Evolutionary conservation across 2,113 vertebrate species (phyloP), one percentile per base, ranked within the genome.

Genomic region (Sceloporus tristichus): DNA sequence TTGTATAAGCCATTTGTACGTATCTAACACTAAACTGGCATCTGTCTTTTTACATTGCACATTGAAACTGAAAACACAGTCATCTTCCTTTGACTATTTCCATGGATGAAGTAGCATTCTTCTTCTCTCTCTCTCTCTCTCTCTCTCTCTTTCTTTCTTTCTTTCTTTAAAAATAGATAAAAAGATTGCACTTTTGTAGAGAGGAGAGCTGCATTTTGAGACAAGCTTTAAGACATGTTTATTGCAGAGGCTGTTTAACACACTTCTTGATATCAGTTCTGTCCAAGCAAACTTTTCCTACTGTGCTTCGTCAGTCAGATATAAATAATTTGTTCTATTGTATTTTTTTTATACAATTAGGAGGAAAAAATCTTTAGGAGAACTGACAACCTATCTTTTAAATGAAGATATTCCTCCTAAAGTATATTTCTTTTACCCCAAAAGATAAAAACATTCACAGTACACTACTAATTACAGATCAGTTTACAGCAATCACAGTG

Each of bases 361-460:
- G 11, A 75, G 9, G 38, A 9, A 38, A 7, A 5, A 21, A 23
- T 16, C 48, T 84, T 79, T 5, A 48, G 2, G 75, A 74, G 62
- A 34, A 85, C 4, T 18, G 23, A 59, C 21, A 70, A 89, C 91
- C 88, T 92, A 95, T 86, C 86, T 84, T 92, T 82, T 92, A 93
- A 94, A 85, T 84, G 16, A 85, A 84, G 0, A 80, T 5, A 79
- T 82, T 84, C 2, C 68, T 59, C 42, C 92, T 94, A 87, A 94
- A 95, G 56, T 90, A 4, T 89, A 84, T 25, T 68, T 27, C 66
- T 62, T 62, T 68, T 23, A 68, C 27, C 18, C 66, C 66, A 71
- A 71, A 71, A 29, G 29, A 71, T 27, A 70, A 70, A 70, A 70
- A 70, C 66, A 71, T 29, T 62, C 59, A 29, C 68, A 29, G 68